phyloP scores from a whole-genome alignment of 2,113 vertebrate species.

The Coracopsis vasa region DNA sequence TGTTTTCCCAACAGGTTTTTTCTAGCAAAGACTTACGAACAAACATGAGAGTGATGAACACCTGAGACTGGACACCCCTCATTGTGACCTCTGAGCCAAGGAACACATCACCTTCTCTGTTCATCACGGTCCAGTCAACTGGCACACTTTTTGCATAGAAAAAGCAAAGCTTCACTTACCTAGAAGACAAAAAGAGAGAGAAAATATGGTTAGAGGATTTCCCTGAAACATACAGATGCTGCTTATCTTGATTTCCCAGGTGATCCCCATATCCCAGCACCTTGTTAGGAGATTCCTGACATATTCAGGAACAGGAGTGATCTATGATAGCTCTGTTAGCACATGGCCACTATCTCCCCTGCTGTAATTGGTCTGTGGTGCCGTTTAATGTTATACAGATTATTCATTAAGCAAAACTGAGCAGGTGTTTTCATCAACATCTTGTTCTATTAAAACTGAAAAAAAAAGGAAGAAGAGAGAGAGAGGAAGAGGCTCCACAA shows the following conservation, averaged over 20 bases:
- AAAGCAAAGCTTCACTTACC: slow-evolving; percentile 76
- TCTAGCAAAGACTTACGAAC: slow-evolving; percentile 31
- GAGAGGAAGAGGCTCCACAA: not conserved
- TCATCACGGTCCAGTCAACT: not conserved
- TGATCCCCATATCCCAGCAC: not conserved
- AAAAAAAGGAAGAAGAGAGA: not conserved
- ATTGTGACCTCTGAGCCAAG: not conserved
- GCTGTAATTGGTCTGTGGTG: slow-evolving; percentile 59
- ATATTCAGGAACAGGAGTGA: slow-evolving; percentile 31
- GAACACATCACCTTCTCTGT: not conserved
- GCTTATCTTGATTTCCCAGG: not conserved
- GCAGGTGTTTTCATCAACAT: slow-evolving; percentile 72
- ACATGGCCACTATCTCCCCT: not conserved
- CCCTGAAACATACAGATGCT: slow-evolving; percentile 14
- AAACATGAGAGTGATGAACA: not conserved
- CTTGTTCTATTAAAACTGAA: not conserved
- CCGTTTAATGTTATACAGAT: slow-evolving; percentile 67
- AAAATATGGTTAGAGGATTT: slow-evolving; percentile 15
- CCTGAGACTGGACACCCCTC: not conserved
- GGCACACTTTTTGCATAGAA: not conserved
- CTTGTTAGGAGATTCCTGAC: slow-evolving; percentile 36
- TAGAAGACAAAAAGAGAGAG: slow-evolving; percentile 41
- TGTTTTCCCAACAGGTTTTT: not conserved
- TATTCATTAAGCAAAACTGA: slow-evolving; percentile 72
- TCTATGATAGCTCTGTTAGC: slow-evolving; percentile 49